Evolutionary conservation across 1,140 invertebrate species (phyloP), one percentile per base, ranked within the genome.

Genomic region (Phortica variegata): DNA sequence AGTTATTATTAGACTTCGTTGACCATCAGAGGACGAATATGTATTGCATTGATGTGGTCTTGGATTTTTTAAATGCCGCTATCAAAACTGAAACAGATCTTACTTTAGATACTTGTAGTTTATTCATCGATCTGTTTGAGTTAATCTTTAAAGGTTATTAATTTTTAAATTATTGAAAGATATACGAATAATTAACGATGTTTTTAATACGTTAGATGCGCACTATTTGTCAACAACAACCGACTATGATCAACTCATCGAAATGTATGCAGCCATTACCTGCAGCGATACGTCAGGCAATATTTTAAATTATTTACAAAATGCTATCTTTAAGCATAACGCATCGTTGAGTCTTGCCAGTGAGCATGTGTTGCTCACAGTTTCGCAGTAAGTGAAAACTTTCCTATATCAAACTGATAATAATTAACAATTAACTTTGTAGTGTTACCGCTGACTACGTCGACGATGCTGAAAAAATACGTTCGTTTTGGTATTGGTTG

Each of bases 321-420:
- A n/a, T n/a, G n/a, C n/a, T n/a, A n/a, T n/a, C n/a, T n/a, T n/a
- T n/a, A n/a, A n/a, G n/a, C n/a, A n/a, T n/a, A n/a, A n/a, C n/a
- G n/a, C n/a, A n/a, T n/a, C n/a, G n/a, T n/a, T n/a, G n/a, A n/a
- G n/a, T n/a, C n/a, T n/a, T n/a, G n/a, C n/a, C n/a, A n/a, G 43
- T 66, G 32, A 43, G 68, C 0, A 60, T 60, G 50, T 26, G 68
- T 3, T 48, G 12, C 4, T 63, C 54, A 43, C 47, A 53, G 62
- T 68, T 15, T 8, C 47, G 19, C 36, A 2, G 20, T 18, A 0
- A 2, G 13, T 2, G 21, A 12, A 12, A 12, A 12, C 5, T 1
- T 10, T 16, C 10, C 15, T 21, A 17, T 34, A 7, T 4, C 0
- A 1, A 32, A 16, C 15, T 3, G 9, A 1, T 10, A 23, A 3